Percentiles rank a stretch among this genome's conserved stretches.
Conservation (phyloP, 2,888 invertebrate genomes). For the Tricholauxania praeusta region DNA sequence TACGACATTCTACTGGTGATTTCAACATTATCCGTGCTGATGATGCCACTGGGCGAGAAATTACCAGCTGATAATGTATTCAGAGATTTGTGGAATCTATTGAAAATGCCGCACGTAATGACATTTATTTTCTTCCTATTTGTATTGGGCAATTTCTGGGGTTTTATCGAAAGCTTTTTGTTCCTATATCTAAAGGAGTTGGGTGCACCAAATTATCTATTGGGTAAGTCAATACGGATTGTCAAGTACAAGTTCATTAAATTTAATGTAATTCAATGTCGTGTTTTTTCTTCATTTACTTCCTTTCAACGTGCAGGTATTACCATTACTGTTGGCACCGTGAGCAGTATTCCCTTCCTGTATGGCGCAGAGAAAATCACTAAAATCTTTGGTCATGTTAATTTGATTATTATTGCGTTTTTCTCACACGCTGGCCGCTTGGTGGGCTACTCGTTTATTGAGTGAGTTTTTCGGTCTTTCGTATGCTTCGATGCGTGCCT, state of each 20-base stretch:
- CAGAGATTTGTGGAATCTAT: conserved; percentile 79
- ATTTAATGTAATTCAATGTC: background rate
- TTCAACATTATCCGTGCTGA: conserved; percentile 79
- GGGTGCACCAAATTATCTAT: conserved; percentile 83
- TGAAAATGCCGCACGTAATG: conserved; percentile 83
- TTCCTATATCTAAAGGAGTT: conserved; percentile 88
- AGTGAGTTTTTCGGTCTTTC: conserved; percentile 70
- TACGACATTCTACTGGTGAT: conserved; percentile 80
- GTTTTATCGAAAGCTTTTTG: conserved; percentile 89
- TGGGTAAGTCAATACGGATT: conserved; percentile 71
- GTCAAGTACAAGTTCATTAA: background rate
- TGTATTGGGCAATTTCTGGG: conserved; percentile 87
- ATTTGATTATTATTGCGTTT: conserved; percentile 86
- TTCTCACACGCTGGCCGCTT: conserved; percentile 85
- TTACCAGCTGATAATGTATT: conserved; percentile 83
- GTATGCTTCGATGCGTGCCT: background rate
- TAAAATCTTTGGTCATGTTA: conserved; percentile 83
- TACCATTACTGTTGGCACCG: conserved; percentile 86
- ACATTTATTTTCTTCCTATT: conserved; percentile 86
- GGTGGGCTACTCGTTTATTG: conserved; percentile 87
- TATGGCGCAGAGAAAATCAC: conserved; percentile 88
- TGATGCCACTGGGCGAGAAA: conserved; percentile 84
- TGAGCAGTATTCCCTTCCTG: conserved; percentile 86
- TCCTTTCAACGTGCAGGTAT: conserved; percentile 71
- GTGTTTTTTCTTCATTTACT: conserved; percentile 2